These are phyloP conservation scores for Subanguina moxae DNA, from an alignment of 1,140 invertebrate genomes.

Conservation along the genomic window DNA sequence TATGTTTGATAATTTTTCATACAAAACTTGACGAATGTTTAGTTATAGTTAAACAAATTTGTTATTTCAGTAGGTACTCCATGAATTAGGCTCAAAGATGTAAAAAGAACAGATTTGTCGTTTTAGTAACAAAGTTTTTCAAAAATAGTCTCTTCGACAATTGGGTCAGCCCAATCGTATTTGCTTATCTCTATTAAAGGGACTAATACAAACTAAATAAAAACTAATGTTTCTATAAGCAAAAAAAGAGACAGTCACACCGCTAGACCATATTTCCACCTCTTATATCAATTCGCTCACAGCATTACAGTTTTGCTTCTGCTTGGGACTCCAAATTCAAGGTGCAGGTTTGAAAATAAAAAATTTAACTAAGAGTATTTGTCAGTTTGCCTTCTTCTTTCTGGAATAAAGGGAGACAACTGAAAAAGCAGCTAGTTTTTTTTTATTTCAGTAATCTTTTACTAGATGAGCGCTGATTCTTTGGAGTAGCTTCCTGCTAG, in stretches of 20 bases:
- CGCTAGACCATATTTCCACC: not conserved
- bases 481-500: not conserved
- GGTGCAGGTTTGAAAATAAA: slow-evolving; percentile 11
- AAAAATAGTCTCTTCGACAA: no score
- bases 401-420: no score
- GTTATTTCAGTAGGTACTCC: no score
- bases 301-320: slow-evolving; percentile 1
- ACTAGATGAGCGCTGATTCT: not conserved
- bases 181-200: no score
- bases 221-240: not conserved
- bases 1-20: no score
- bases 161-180: no score
- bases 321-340: slow-evolving; percentile 6
- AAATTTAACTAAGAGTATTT: slow-evolving; percentile 6
- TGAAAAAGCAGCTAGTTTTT: not conserved
- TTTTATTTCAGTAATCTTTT: not conserved
- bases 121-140: no score
- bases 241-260: no score
- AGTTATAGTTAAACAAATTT: no score
- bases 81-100: no score
- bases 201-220: not conserved
- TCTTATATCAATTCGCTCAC: not conserved
- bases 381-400: not conserved
- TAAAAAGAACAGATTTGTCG: no score
- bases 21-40: no score